phyloP scores from a whole-genome alignment of 1,140 invertebrate genomes.

The Drosophila tristis region DNA sequence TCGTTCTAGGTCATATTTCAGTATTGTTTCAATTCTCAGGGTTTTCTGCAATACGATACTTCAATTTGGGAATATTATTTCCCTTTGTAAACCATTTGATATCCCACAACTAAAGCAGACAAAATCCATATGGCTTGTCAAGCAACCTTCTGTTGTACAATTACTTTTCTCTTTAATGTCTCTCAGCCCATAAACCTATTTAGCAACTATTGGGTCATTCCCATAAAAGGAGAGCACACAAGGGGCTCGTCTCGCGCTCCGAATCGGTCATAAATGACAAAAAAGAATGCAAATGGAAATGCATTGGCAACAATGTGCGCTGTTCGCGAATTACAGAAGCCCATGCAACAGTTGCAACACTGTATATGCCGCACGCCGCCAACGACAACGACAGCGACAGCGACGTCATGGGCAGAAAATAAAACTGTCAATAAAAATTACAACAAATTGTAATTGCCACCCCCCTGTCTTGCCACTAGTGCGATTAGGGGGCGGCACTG shows the following conservation, averaged over 20 bases:
- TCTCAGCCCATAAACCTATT: conserved; percentile 50
- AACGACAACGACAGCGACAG: conserved; percentile 12
- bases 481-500: conserved; percentile 21
- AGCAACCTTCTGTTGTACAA: conserved; percentile 1
- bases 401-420: conserved; percentile 65
- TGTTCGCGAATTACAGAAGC: conserved; percentile 6
- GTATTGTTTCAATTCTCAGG: too few relatives aligned
- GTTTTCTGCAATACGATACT: too few relatives aligned
- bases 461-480: neutral
- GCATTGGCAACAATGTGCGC: conserved; percentile 22
- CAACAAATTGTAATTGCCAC: conserved; percentile 43
- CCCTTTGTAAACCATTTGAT: too few relatives aligned
- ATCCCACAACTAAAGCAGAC: too few relatives aligned
- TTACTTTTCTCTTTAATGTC: neutral
- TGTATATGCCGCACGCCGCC: neutral
- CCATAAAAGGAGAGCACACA: conserved; percentile 33
- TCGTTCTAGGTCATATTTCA: too few relatives aligned
- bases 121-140: neutral
- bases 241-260: conserved; percentile 32
- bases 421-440: conserved; percentile 69
- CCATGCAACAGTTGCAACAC: conserved; percentile 45
- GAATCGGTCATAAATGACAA: conserved; percentile 32
- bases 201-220: conserved; percentile 47
- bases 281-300: conserved; percentile 21
- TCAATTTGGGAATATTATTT: too few relatives aligned